Evolutionary conservation across 2,113 vertebrate genomes (phyloP).

Genomic region (Lates calcarifer): DNA sequence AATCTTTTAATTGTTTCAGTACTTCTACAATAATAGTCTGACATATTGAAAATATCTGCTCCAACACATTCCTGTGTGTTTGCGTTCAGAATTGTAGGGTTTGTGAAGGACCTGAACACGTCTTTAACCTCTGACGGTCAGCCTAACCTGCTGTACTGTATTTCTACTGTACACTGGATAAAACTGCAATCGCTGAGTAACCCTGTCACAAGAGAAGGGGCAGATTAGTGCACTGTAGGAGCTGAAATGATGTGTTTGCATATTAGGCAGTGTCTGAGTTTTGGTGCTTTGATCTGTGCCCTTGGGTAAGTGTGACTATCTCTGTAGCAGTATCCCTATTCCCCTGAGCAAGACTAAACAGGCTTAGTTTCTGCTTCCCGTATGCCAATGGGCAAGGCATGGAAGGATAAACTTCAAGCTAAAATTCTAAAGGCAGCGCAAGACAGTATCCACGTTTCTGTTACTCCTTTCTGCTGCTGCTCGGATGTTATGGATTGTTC

Average conservation of each 20-base stretch:
- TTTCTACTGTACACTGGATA: neutral
- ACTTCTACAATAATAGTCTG: neutral
- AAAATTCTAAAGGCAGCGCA: neutral
- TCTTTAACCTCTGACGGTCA: neutral
- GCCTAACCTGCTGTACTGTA: neutral
- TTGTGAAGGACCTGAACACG: neutral
- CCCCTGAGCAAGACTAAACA: slow-evolving; percentile 24
- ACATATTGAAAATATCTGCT: too few relatives aligned
- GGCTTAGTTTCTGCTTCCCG: slow-evolving; percentile 19
- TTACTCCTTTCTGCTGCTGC: neutral
- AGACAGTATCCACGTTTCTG: neutral
- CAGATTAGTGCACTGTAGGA: neutral
- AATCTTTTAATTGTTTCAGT: too few relatives aligned
- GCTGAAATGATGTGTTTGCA: slow-evolving; percentile 37
- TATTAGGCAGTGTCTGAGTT: slow-evolving; percentile 22
- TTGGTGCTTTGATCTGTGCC: slow-evolving; percentile 37
- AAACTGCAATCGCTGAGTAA: neutral
- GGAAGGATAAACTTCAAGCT: neutral
- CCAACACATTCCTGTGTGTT: too few relatives aligned
- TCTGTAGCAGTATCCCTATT: slow-evolving; percentile 11
- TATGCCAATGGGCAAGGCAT: slow-evolving; percentile 15
- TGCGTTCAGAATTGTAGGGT: neutral
- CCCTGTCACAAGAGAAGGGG: slow-evolving; percentile 25
- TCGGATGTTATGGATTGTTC: slow-evolving; percentile 30
- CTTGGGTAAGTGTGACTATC: slow-evolving; percentile 37